Evolutionary conservation across 2,797 vertebrate species (phyloP).

Genomic region (Typhlichthys subterraneus): DNA sequence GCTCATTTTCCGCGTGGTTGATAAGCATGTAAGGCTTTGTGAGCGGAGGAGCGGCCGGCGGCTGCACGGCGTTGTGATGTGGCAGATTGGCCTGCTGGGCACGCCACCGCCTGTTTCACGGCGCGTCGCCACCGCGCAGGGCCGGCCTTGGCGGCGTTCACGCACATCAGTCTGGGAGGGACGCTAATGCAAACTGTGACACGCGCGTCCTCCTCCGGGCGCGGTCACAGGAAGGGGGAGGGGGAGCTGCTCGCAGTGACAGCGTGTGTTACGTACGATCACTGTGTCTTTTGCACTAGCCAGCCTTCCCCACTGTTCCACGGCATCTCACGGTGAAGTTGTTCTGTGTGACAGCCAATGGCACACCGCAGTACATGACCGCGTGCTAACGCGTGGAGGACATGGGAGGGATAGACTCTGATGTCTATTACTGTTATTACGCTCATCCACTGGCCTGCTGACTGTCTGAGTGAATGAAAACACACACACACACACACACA

Average conservation of each 20-base stretch:
- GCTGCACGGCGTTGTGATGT: constrained; percentile 58
- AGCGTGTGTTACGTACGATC: neutral
- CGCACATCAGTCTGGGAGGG: constrained; percentile 58
- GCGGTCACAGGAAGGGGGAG: constrained; percentile 30
- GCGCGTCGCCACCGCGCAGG: constrained; percentile 51
- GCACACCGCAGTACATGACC: too few species aligned
- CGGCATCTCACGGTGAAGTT: neutral
- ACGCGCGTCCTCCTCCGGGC: constrained; percentile 47
- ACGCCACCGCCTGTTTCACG: constrained; percentile 57
- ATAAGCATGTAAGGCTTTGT: constrained; percentile 8
- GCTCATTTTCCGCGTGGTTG: constrained; percentile 1
- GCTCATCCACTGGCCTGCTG: neutral
- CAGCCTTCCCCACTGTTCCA: neutral
- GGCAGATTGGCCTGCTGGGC: constrained; percentile 60
- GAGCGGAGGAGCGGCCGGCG: constrained; percentile 23
- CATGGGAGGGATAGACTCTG: too few species aligned
- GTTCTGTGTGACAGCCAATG: neutral
- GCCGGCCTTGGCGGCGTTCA: constrained; percentile 50
- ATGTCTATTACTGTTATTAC: constrained; percentile 14
- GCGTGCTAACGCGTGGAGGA: too few species aligned
- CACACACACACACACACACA: constrained; percentile 2
- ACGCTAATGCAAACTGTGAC: constrained; percentile 65
- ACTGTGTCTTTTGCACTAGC: neutral
- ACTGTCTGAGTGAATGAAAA: constrained; percentile 3
- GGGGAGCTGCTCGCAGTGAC: constrained; percentile 27